These are phyloP conservation scores for Microtus ochrogaster DNA, from an alignment of 2,113 vertebrate species.

Conservation along the genomic window DNA sequence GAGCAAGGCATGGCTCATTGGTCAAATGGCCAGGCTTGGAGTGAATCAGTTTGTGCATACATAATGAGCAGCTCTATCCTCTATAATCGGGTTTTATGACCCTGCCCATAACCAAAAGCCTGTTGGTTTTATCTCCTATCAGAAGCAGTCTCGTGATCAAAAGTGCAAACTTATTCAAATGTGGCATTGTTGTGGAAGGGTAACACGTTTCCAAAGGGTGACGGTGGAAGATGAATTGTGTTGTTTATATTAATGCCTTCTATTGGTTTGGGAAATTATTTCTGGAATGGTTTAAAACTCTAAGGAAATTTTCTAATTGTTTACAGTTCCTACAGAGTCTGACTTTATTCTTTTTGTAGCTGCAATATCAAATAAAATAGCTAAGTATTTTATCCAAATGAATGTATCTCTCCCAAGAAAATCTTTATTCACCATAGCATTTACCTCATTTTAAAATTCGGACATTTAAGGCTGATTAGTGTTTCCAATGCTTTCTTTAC, in stretches of 20 bases:
- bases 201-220: background rate
- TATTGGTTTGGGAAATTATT: constrained; percentile 23
- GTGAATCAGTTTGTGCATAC: background rate
- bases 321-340: background rate
- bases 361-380: background rate
- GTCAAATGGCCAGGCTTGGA: background rate
- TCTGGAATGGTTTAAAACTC: background rate
- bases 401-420: background rate
- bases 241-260: background rate
- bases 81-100: background rate
- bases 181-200: background rate
- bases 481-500: background rate
- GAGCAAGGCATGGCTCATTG: background rate
- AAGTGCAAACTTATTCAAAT: background rate
- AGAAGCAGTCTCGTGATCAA: background rate
- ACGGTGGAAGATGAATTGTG: background rate
- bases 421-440: background rate
- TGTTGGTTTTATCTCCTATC: background rate
- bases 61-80: background rate
- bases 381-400: constrained; percentile 28
- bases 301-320: constrained; percentile 6
- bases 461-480: background rate
- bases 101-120: background rate
- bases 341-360: background rate
- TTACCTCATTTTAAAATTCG: constrained; percentile 11